Evolutionary conservation across 1,140 invertebrate species (phyloP).

Genomic region (Sinella curviseta): DNA sequence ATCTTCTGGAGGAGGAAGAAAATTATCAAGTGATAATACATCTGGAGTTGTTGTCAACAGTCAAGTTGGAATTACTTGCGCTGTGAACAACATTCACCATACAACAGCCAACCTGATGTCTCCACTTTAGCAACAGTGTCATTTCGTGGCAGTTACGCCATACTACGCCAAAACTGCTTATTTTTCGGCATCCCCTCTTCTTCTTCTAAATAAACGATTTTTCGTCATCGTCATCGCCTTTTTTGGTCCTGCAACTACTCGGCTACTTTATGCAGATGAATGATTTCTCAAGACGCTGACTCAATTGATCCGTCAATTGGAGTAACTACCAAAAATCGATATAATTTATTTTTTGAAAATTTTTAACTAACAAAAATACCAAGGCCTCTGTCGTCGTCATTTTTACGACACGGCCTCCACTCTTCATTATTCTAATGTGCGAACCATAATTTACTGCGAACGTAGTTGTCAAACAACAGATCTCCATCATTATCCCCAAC

Average conservation of each 20-base stretch:
- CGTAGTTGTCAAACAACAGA: conserved; percentile 8
- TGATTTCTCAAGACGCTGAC: no score
- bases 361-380: not conserved
- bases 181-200: not conserved
- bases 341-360: not conserved
- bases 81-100: conserved; percentile 1
- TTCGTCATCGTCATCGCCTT: not conserved
- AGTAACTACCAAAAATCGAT: not conserved
- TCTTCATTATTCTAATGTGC: not conserved
- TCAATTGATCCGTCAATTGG: not conserved
- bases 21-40: not conserved
- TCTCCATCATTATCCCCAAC: conserved; percentile 8
- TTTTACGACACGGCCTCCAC: not conserved
- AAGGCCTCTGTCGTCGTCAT: not conserved
- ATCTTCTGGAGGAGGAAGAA: not conserved
- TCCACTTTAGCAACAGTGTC: conserved; percentile 9
- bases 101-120: not conserved
- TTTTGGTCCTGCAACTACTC: no score
- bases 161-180: not conserved
- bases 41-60: not conserved
- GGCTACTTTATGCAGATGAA: no score
- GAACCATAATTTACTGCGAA: not conserved
- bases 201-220: not conserved
- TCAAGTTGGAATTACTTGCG: not conserved
- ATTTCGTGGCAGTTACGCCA: not conserved